phyloP scores from a whole-genome alignment of 2,113 vertebrate species.

The Oostethus manadensis region DNA sequence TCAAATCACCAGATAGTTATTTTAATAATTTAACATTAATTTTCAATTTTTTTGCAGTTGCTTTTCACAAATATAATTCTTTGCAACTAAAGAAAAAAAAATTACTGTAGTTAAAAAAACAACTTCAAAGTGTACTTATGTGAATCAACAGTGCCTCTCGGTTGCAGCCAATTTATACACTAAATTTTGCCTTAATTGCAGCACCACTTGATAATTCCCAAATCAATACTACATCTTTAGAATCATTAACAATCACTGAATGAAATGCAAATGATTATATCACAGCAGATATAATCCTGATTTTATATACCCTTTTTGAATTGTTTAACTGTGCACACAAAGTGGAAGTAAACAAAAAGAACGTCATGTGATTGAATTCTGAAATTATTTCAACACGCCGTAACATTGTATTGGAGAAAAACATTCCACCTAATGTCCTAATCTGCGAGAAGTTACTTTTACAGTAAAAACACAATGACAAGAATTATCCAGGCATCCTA shows the following conservation, averaged over 20 bases:
- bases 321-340: constrained; percentile 25
- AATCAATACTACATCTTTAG: not conserved
- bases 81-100: not conserved
- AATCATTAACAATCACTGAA: not conserved
- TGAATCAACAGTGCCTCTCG: not conserved
- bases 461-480: not conserved
- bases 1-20: not conserved
- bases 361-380: constrained; percentile 24
- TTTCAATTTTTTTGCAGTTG: not conserved
- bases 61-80: not conserved
- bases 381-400: constrained; percentile 4
- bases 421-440: not conserved
- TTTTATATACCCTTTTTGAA: constrained; percentile 3
- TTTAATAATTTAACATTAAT: not conserved
- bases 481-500: not conserved
- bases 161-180: not conserved
- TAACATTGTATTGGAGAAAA: not conserved
- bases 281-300: constrained; percentile 1
- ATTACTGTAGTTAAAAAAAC: too few relatives aligned
- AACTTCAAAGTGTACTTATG: too few relatives aligned
- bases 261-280: not conserved
- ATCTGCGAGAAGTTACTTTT: not conserved
- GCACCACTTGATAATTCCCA: not conserved
- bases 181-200: not conserved
- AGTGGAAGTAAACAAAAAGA: constrained; percentile 23